Percentiles rank a stretch among this genome's conserved stretches.
These are phyloP conservation scores for Harpagus bidentatus DNA, from an alignment of 2,113 vertebrate species.

Conservation along the genomic window DNA sequence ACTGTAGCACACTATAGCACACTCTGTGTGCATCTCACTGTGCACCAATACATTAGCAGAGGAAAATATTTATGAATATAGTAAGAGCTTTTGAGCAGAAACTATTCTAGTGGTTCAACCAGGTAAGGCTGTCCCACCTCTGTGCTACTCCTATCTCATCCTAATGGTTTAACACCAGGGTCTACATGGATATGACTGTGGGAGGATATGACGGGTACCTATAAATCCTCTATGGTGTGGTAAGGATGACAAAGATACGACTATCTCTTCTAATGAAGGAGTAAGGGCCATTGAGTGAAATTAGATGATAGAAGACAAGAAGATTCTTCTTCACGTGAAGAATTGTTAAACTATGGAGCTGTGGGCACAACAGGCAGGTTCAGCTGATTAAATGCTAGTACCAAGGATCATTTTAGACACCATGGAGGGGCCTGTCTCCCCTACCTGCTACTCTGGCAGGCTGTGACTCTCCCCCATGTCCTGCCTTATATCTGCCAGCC, in stretches of 20 bases:
- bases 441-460: neutral
- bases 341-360: neutral
- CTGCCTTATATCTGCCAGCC: neutral
- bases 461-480: neutral
- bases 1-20: neutral
- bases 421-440: neutral
- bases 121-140: neutral
- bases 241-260: neutral
- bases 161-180: neutral
- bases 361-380: neutral
- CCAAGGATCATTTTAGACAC: neutral
- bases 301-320: neutral
- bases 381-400: neutral
- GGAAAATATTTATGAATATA: neutral
- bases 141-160: neutral
- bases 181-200: neutral
- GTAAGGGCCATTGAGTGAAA: neutral
- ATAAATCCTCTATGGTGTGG: neutral
- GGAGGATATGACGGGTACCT: neutral
- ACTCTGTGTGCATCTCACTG: neutral
- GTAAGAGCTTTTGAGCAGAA: neutral
- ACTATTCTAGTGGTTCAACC: neutral
- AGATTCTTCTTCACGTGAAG: neutral
- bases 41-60: neutral
- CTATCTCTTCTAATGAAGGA: neutral